Evolutionary conservation across 2,113 vertebrate genomes (phyloP), one percentile per base, ranked within the genome.

Genomic region (Nothocercus nigrocapillus): DNA sequence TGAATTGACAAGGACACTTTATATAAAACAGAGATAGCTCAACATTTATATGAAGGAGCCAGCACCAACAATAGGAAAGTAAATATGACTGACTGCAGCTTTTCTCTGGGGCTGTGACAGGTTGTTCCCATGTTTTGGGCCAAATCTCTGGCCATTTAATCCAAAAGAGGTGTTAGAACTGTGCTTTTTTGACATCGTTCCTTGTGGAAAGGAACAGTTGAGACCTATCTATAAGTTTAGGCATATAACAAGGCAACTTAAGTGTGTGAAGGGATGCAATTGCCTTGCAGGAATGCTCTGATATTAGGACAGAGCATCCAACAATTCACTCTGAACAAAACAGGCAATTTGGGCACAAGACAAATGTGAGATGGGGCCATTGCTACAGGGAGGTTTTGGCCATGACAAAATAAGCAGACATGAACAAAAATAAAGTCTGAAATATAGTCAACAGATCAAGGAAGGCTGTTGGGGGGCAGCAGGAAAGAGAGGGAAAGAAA

Each of bases 41-140:
- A 90, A n/a, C 70, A 89, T 66, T 84, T 76, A 42, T 13, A 89
- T 49, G 47, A 85, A 81, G 62, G 88, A 76, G 40, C 36, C 79
- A 56, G 30, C 77, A 80, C 18, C 66, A 68, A 56, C 11, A 36
- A 36, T 8, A 36, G 9, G 19, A 32, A 88, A 22, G 73, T 56
- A 93, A 86, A 79, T 36, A 91, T 2, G 9, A 72, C 42, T 38
- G 36, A 84, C 34, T 72, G 32, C 14, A 87, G 30, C 62, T 73
- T 93, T 90, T 44, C 77, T 54, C 40, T 58, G 14, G 24, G 73
- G 24, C n/a, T 40, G 34, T 18, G 40, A 56, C 47, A 68, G 25
- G 30, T 11, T 86, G 86, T 75, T 13, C 30, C 58, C 28, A 14
- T 13, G 42, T 59, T 85, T 51, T 49, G 27, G 58, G 75, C 58